A percentile compares a stretch with the other conserved stretches of the same genome.
Evolutionary conservation across 1,140 invertebrate species (phyloP).

Genomic region (Micrasema longulum): DNA sequence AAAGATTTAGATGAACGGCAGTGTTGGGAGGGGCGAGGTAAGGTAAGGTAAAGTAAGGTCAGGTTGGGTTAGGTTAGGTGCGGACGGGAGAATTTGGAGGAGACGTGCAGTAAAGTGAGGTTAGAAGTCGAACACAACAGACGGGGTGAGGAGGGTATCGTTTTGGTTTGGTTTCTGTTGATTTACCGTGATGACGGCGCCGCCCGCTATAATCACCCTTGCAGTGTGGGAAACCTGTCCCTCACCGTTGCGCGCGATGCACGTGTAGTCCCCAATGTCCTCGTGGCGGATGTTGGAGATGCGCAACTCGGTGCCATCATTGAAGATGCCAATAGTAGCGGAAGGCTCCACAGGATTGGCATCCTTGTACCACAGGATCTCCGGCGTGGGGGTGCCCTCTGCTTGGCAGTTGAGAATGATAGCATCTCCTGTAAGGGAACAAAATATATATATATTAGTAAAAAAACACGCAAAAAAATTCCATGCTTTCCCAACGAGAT

Average conservation of each 20-base stretch:
- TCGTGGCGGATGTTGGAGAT: constrained; percentile 91
- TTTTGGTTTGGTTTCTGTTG: constrained; percentile 21
- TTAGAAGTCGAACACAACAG: not conserved
- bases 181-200: constrained; percentile 79
- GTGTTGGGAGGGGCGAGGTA: too few species aligned
- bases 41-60: too few species aligned
- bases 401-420: constrained; percentile 96
- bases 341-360: constrained; percentile 89
- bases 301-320: constrained; percentile 90
- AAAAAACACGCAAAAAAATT: too few species aligned
- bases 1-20: too few species aligned
- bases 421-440: constrained; percentile 78
- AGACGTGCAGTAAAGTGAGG: not conserved
- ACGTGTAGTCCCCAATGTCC: constrained; percentile 96
- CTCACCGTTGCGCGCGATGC: constrained; percentile 93
- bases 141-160: not conserved
- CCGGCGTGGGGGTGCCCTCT: constrained; percentile 90
- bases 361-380: constrained; percentile 94
- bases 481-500: too few species aligned
- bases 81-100: not conserved
- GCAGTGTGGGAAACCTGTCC: constrained; percentile 94
- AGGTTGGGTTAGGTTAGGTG: not conserved
- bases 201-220: constrained; percentile 94
- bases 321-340: constrained; percentile 86
- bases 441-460: not conserved